phyloP scores from a whole-genome alignment of 2,113 vertebrate genomes.

The Phodopus roborovskii region DNA sequence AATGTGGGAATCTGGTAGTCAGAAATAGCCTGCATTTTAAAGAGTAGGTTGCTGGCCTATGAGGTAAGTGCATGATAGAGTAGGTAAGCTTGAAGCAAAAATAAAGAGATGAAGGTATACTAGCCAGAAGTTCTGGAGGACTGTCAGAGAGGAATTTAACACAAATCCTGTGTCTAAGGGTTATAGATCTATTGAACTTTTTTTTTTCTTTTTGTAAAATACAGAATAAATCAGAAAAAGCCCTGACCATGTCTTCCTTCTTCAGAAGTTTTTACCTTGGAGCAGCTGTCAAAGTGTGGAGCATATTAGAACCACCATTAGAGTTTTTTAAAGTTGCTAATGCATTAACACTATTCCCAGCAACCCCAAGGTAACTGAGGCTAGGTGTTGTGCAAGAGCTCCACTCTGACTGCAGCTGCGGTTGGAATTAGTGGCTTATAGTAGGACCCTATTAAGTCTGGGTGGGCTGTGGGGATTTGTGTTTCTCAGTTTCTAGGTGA shows the following conservation, averaged over 20 bases:
- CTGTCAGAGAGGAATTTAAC: neutral
- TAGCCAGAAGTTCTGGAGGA: neutral
- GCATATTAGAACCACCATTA: neutral
- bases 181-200: neutral
- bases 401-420: neutral
- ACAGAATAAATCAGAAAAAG: neutral
- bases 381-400: neutral
- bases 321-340: neutral
- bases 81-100: neutral
- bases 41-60: neutral
- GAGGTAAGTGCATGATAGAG: neutral
- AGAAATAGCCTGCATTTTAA: slow-evolving; percentile 36
- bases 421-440: neutral
- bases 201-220: neutral
- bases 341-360: neutral
- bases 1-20: slow-evolving; percentile 4
- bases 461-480: neutral
- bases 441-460: neutral
- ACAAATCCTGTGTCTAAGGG: neutral
- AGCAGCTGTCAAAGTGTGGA: neutral
- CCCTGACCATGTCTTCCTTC: neutral
- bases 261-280: neutral
- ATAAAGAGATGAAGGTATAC: neutral
- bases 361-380: neutral
- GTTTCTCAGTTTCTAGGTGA: slow-evolving; percentile 10